phyloP scores from a whole-genome alignment of 2,797 vertebrate genomes.

The Phoxinus dragarum region DNA sequence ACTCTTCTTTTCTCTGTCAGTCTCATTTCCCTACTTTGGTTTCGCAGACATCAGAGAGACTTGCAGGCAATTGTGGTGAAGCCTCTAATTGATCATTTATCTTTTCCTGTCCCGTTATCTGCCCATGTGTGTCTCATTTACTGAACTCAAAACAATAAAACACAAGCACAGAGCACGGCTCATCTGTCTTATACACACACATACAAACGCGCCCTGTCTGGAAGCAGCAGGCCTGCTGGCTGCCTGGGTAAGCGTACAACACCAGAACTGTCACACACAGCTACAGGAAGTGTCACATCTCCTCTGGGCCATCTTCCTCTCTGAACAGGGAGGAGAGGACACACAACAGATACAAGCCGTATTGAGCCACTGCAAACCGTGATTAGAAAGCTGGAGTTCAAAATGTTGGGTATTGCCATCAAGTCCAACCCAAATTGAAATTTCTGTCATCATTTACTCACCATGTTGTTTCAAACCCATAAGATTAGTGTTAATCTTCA shows the following conservation, averaged over 20 bases:
- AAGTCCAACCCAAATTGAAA: too few relatives aligned
- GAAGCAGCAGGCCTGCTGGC: slow-evolving; percentile 40
- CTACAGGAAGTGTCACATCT: slow-evolving; percentile 60
- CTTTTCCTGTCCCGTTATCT: slow-evolving; percentile 48
- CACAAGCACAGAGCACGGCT: slow-evolving; percentile 38
- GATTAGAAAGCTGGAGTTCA: slow-evolving; percentile 51
- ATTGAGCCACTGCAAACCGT: slow-evolving; percentile 50
- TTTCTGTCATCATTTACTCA: too few relatives aligned
- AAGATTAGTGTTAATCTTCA: too few relatives aligned
- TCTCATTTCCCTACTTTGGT: slow-evolving; percentile 11
- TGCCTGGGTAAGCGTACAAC: slow-evolving; percentile 51
- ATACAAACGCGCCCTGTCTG: slow-evolving; percentile 22
- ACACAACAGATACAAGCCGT: slow-evolving; percentile 51
- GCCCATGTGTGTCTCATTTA: slow-evolving; percentile 59
- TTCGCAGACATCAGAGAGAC: slow-evolving; percentile 33
- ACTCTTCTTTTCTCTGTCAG: slow-evolving; percentile 34
- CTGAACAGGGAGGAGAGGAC: slow-evolving; percentile 45
- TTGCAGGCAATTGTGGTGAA: slow-evolving; percentile 45
- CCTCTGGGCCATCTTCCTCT: slow-evolving; percentile 59
- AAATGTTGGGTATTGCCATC: neutral
- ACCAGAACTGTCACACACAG: slow-evolving; percentile 61
- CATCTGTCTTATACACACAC: slow-evolving; percentile 48
- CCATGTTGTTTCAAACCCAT: too few relatives aligned
- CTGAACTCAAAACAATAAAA: slow-evolving; percentile 49
- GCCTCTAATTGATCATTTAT: slow-evolving; percentile 54